Percentiles rank a stretch among this genome's conserved stretches.
Evolutionary conservation across 92 coral and sea anemone species (phyloP).

Genomic region (Anthopleura xanthogrammica): DNA sequence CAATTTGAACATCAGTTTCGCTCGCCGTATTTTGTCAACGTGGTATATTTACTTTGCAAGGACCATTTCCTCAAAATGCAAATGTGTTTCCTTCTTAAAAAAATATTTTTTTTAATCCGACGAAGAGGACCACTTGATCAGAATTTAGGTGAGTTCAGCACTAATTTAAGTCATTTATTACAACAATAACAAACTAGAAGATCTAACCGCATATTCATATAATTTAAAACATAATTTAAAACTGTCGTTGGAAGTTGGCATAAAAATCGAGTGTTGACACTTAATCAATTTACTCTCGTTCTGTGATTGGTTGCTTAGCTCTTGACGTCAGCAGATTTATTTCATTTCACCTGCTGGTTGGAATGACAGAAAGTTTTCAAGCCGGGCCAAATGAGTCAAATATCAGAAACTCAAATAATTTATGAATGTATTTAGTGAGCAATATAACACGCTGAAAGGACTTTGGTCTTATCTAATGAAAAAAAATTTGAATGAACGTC

Average conservation of each 20-base stretch:
- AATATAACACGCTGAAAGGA: background rate
- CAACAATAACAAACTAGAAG: background rate
- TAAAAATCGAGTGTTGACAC: slow-evolving; percentile 6
- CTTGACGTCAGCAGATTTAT: background rate
- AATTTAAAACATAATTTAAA: background rate
- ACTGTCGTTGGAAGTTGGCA: background rate
- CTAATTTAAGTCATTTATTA: background rate
- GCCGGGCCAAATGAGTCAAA: background rate
- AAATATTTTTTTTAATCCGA: background rate
- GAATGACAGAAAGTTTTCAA: background rate
- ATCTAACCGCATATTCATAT: background rate
- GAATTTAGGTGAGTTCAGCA: background rate
- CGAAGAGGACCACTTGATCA: background rate
- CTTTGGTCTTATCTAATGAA: background rate
- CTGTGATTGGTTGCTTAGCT: slow-evolving; percentile 17
- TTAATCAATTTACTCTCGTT: slow-evolving; percentile 5
- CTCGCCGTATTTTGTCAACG: slow-evolving; percentile 1
- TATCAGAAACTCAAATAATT: background rate
- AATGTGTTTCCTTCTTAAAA: background rate
- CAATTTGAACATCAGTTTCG: background rate
- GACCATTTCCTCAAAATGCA: slow-evolving; percentile 22
- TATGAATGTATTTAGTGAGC: background rate
- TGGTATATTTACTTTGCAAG: slow-evolving; percentile 13
- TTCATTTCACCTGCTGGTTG: slow-evolving; percentile 22
- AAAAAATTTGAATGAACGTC: background rate